phyloP scores from a whole-genome alignment of 2,888 invertebrate species.

The Ophioninae sp. region DNA sequence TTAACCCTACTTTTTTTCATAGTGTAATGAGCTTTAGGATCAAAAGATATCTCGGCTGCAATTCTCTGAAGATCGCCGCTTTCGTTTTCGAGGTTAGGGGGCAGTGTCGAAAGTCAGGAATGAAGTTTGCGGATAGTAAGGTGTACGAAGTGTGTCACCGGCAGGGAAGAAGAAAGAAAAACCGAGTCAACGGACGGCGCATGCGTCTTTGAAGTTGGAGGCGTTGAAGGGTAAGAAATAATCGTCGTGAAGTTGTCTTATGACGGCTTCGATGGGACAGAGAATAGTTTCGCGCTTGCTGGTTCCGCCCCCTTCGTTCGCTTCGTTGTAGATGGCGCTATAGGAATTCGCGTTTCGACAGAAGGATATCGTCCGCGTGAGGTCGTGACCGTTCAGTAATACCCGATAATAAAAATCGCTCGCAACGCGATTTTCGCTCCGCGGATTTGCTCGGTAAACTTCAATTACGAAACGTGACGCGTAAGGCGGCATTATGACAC shows the following conservation, averaged over 20 bases:
- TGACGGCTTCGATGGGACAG: slow-evolving; percentile 93
- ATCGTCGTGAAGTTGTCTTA: slow-evolving; percentile 93
- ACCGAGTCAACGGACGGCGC: slow-evolving; percentile 75
- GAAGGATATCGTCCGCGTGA: slow-evolving; percentile 91
- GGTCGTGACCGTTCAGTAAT: slow-evolving; percentile 92
- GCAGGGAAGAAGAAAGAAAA: neutral
- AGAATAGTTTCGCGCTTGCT: slow-evolving; percentile 83
- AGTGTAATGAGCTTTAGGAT: too few species aligned
- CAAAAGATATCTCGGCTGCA: too few species aligned
- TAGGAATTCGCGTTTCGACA: slow-evolving; percentile 86
- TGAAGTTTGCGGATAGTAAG: neutral
- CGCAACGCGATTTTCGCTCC: slow-evolving; percentile 83
- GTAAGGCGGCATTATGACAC: slow-evolving; percentile 88
- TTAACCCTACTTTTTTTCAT: too few species aligned
- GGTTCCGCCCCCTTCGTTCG: slow-evolving; percentile 80
- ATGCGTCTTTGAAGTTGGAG: slow-evolving; percentile 95
- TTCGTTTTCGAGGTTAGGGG: too few species aligned
- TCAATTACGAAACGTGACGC: slow-evolving; percentile 94
- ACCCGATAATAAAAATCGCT: slow-evolving; percentile 91
- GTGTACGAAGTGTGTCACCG: neutral
- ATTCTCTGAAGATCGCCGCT: too few species aligned
- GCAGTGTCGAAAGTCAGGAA: neutral
- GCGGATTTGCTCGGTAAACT: slow-evolving; percentile 88
- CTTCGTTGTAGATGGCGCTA: slow-evolving; percentile 76
- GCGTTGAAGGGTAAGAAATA: slow-evolving; percentile 92